These are phyloP conservation scores for Dorcus hopei DNA, from an alignment of 2,888 invertebrate species.

Conservation along the genomic window DNA sequence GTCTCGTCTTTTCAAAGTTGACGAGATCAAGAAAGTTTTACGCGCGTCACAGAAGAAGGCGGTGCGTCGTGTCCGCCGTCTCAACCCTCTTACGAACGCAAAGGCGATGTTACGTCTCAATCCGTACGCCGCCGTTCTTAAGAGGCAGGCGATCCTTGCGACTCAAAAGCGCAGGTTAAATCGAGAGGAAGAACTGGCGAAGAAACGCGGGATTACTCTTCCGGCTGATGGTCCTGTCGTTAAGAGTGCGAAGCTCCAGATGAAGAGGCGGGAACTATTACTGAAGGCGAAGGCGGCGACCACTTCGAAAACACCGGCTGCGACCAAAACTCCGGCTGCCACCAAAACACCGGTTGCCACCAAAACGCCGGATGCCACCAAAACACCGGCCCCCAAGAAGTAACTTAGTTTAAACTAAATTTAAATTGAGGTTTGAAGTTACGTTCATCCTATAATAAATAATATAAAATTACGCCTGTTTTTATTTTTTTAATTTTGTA, in stretches of 20 bases:
- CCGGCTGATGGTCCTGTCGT: constrained; percentile 51
- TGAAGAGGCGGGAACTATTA: constrained; percentile 53
- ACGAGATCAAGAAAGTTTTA: constrained; percentile 92
- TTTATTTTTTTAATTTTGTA: too few species aligned
- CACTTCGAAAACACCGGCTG: constrained; percentile 48
- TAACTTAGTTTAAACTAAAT: constrained; percentile 8
- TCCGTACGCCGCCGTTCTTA: constrained; percentile 89
- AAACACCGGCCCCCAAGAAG: constrained; percentile 18
- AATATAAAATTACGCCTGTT: too few species aligned
- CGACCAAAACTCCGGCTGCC: constrained; percentile 21
- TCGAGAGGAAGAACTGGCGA: constrained; percentile 63
- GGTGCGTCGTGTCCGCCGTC: constrained; percentile 79
- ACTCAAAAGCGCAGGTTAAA: constrained; percentile 61
- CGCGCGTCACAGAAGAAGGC: constrained; percentile 81
- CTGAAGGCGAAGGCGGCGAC: constrained; percentile 47
- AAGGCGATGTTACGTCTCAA: constrained; percentile 88
- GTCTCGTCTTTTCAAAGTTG: constrained; percentile 86
- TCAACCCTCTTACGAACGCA: constrained; percentile 91
- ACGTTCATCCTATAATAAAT: not conserved
- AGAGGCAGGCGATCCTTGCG: constrained; percentile 77
- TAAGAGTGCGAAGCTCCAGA: constrained; percentile 53
- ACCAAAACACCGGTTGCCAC: constrained; percentile 13
- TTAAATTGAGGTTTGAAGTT: constrained; percentile 4
- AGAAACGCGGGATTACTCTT: constrained; percentile 67
- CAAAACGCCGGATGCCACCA: constrained; percentile 7